Percentiles rank a stretch among this genome's conserved stretches.
Conservation (phyloP, 2,797 vertebrate species). For the Falco novaeseelandiae region DNA sequence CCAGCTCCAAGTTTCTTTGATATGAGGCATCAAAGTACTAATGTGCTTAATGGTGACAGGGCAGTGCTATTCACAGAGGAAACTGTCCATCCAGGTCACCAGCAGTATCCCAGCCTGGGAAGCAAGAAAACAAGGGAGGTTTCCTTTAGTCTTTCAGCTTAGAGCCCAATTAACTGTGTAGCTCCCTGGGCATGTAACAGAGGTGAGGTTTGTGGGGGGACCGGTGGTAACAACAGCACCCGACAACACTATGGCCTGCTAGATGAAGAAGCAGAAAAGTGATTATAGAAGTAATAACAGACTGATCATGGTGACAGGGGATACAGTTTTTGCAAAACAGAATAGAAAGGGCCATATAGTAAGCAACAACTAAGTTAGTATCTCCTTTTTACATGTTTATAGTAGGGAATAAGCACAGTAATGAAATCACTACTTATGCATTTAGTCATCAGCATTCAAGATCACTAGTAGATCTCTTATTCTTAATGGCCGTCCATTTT, state of each 20-base stretch:
- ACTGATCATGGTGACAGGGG: neutral
- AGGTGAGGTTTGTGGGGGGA: neutral
- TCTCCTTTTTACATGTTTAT: neutral
- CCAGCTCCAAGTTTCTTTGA: neutral
- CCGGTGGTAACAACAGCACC: neutral
- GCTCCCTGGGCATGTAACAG: neutral
- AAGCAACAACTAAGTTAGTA: neutral
- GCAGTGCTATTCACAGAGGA: neutral
- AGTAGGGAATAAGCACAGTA: neutral
- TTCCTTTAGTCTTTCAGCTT: neutral
- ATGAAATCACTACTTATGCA: neutral
- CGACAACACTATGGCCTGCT: neutral
- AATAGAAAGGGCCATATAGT: neutral
- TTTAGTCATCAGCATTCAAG: neutral
- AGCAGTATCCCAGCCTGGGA: neutral
- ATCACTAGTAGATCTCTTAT: neutral
- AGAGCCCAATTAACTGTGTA: neutral
- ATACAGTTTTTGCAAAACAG: neutral
- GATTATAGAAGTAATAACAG: neutral
- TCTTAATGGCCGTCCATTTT: neutral
- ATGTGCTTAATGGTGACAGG: neutral
- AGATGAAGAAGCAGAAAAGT: neutral
- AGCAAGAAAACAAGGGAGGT: neutral
- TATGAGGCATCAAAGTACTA: neutral
- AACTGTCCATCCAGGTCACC: fast-evolving